phyloP scores from a whole-genome alignment of 2,797 vertebrate genomes.

The Decapterus maruadsi region DNA sequence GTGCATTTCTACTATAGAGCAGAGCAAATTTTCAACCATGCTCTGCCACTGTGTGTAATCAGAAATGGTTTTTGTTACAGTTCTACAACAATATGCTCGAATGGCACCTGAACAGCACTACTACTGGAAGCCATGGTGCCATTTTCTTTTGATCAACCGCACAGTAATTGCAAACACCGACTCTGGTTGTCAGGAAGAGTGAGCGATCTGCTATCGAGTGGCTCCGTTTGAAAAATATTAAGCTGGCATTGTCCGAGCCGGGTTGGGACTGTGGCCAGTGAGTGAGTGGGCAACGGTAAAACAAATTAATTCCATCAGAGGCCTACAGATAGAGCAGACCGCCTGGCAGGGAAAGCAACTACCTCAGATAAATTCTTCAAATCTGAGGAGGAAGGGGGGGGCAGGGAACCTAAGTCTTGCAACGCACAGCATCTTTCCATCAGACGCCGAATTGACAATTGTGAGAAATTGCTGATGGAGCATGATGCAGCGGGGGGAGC shows the following conservation, averaged over 20 bases:
- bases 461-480: constrained; percentile 43
- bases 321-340: constrained; percentile 17
- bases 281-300: constrained; percentile 40
- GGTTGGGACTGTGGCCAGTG: constrained; percentile 46
- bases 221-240: constrained; percentile 14
- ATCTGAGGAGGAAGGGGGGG: constrained; percentile 4
- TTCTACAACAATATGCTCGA: constrained; percentile 1
- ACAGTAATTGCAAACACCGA: constrained; percentile 20
- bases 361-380: constrained; percentile 22
- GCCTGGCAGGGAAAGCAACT: constrained; percentile 22
- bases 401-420: constrained; percentile 25
- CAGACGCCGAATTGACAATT: constrained; percentile 31
- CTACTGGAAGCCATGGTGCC: background rate
- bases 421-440: constrained; percentile 48
- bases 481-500: constrained; percentile 31
- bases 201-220: constrained; percentile 23
- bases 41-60: background rate
- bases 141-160: constrained; percentile 27
- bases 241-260: constrained; percentile 25
- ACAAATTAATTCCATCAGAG: constrained; percentile 46
- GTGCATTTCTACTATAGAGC: background rate
- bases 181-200: constrained; percentile 17
- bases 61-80: constrained; percentile 2
- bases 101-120: constrained; percentile 9
- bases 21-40: background rate